Conservation (phyloP, 2,888 invertebrate species). For the Parapristionchus giblindavisi region DNA sequence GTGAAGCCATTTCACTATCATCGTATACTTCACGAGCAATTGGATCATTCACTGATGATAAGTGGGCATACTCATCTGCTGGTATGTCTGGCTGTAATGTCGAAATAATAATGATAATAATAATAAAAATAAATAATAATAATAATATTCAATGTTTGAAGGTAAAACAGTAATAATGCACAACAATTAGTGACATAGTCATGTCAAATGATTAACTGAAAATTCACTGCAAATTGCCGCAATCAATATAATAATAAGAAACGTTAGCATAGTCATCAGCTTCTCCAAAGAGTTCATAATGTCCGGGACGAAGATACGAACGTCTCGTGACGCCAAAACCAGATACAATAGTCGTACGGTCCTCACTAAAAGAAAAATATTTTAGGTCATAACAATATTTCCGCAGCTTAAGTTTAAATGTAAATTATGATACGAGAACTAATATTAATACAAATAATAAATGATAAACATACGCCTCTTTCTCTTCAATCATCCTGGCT, state of each 20-base stretch:
- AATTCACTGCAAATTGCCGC: too few relatives aligned
- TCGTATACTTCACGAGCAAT: background rate
- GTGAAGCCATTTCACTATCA: background rate
- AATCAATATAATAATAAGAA: too few relatives aligned
- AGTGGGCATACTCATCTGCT: background rate
- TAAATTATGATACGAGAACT: background rate
- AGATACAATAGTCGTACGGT: background rate
- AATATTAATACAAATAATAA: background rate
- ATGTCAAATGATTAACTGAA: too few relatives aligned
- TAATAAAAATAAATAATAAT: too few relatives aligned
- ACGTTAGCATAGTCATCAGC: background rate
- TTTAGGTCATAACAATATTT: background rate
- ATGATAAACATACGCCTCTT: background rate
- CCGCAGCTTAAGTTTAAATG: too few relatives aligned
- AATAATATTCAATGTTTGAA: too few relatives aligned
- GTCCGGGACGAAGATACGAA: background rate
- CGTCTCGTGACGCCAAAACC: background rate
- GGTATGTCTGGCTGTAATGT: background rate
- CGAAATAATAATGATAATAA: background rate
- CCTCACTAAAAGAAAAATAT: background rate
- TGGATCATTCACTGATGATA: background rate
- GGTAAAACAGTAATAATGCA: too few relatives aligned
- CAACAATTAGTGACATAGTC: too few relatives aligned
- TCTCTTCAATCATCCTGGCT: background rate
- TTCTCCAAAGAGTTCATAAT: conserved; percentile 16